Evolutionary conservation across 2,797 vertebrate species (phyloP).

Genomic region (Pantherophis alleghaniensis): DNA sequence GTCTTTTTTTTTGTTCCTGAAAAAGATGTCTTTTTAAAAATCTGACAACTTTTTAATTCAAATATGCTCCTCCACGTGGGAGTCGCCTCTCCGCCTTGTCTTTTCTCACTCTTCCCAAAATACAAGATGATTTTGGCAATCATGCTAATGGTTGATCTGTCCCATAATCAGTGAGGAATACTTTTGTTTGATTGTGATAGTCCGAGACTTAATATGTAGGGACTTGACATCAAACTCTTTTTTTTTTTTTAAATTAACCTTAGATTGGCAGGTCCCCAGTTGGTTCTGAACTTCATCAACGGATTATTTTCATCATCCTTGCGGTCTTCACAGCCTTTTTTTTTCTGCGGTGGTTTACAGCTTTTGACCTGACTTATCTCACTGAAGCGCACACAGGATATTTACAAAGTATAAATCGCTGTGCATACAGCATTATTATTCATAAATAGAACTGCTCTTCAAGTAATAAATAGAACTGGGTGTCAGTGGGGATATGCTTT

Average conservation of each 20-base stretch:
- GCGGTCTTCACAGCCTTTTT: background rate
- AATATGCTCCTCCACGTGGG: background rate
- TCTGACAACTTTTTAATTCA: slow-evolving; percentile 15
- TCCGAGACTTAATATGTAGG: background rate
- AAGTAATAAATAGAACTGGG: slow-evolving; percentile 42
- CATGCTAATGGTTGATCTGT: slow-evolving; percentile 17
- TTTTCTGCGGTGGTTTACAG: background rate
- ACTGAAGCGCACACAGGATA: slow-evolving; percentile 22
- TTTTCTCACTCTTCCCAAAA: slow-evolving; percentile 32
- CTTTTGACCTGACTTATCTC: slow-evolving; percentile 36
- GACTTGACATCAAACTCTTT: background rate
- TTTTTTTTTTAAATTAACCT: background rate
- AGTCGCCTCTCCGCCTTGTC: slow-evolving; percentile 30
- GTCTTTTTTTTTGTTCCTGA: background rate
- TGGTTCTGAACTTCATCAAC: background rate
- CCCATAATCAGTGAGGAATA: background rate
- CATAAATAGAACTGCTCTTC: slow-evolving; percentile 42
- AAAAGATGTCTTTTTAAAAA: too few relatives aligned
- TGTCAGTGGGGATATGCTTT: slow-evolving; percentile 32
- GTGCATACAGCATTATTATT: slow-evolving; percentile 35
- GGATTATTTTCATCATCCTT: background rate
- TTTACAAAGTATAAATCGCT: slow-evolving; percentile 49
- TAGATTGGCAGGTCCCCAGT: background rate
- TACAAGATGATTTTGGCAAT: slow-evolving; percentile 5
- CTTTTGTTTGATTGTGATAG: background rate